phyloP scores from a whole-genome alignment of 1,140 invertebrate genomes.

The Octopus sinensis region DNA sequence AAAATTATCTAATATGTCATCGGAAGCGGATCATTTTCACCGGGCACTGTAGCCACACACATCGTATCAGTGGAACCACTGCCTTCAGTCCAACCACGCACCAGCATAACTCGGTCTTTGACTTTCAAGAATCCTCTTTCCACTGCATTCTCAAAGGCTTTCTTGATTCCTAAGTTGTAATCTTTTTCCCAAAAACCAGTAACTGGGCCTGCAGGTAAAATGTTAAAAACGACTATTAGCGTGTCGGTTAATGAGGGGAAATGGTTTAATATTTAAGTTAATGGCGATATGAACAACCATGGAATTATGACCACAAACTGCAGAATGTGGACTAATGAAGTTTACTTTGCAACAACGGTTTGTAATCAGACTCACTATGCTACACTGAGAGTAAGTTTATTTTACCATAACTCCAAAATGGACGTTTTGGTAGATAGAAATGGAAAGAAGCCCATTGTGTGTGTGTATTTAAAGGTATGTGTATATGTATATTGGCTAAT shows the following conservation, averaged over 20 bases:
- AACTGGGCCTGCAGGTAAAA: neutral
- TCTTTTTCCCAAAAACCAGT: neutral
- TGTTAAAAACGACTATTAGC: no score
- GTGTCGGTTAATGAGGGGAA: no score
- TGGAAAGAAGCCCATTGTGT: no score
- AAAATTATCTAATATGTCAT: neutral
- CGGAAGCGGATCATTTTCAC: neutral
- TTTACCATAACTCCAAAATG: no score
- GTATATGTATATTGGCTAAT: no score
- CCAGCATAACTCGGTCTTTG: slow-evolving; percentile 86
- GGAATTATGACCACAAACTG: neutral
- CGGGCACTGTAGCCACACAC: slow-evolving; percentile 76
- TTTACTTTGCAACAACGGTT: no score
- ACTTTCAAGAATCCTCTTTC: slow-evolving; percentile 77
- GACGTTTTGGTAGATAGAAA: no score
- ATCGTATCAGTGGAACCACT: slow-evolving; percentile 96
- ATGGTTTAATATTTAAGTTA: neutral
- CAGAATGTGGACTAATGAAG: no score
- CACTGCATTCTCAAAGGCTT: neutral
- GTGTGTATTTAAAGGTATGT: no score
- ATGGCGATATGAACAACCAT: neutral
- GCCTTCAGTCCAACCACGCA: slow-evolving; percentile 91
- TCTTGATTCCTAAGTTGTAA: neutral
- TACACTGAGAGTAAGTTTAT: no score
- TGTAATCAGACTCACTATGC: no score